Percentiles rank a stretch among this genome's conserved stretches.
Evolutionary conservation across 2,797 vertebrate species (phyloP).

Genomic region (Gallinago solitaria): DNA sequence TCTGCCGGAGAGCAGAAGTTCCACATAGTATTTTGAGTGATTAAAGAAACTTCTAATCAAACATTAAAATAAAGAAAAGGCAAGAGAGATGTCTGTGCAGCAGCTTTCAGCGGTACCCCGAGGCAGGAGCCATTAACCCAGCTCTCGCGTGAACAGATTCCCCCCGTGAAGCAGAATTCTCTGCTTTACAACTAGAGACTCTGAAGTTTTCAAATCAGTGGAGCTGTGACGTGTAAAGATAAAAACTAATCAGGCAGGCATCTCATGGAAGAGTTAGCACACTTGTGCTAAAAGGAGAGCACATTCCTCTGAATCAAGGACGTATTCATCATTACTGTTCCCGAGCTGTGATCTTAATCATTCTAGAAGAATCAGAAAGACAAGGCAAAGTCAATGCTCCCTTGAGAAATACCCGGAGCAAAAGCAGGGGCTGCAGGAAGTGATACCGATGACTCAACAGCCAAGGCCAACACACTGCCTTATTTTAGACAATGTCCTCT

Average conservation of each 20-base stretch:
- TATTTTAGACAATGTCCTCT: constrained; percentile 65
- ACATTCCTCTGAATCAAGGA: constrained; percentile 52
- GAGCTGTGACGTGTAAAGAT: background rate
- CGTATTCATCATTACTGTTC: constrained; percentile 33
- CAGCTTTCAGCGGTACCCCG: background rate
- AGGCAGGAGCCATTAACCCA: background rate
- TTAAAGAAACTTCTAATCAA: background rate
- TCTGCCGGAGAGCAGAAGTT: background rate
- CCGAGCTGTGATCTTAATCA: constrained; percentile 41
- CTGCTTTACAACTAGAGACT: background rate
- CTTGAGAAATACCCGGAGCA: constrained; percentile 50
- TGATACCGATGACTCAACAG: constrained; percentile 62
- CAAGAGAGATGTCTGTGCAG: background rate
- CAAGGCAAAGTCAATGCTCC: constrained; percentile 34
- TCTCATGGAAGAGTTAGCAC: constrained; percentile 57
- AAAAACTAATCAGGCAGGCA: constrained; percentile 39
- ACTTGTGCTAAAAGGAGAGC: constrained; percentile 21
- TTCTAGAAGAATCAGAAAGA: constrained; percentile 45
- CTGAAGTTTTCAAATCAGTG: constrained; percentile 18
- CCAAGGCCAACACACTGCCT: constrained; percentile 53
- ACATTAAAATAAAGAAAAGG: constrained; percentile 3
- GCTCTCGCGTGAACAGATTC: background rate
- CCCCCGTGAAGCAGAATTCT: background rate
- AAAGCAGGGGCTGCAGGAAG: constrained; percentile 62
- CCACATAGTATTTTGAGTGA: background rate